Percentiles rank a stretch among this genome's conserved stretches.
Evolutionary conservation across 2,113 vertebrate species (phyloP).

Genomic region (Laticauda laticaudata): DNA sequence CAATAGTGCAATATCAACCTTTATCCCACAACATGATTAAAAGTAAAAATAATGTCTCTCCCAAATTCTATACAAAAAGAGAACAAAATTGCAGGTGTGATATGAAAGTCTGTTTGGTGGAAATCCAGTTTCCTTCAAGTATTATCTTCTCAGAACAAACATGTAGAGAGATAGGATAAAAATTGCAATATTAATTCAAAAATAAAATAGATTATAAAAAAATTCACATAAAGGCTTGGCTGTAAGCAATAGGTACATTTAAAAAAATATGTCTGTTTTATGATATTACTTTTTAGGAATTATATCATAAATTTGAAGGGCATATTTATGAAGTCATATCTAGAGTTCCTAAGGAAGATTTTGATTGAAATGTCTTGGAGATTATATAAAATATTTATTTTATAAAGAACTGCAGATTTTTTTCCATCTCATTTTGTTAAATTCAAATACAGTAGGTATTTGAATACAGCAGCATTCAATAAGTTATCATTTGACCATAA

Average conservation of each 20-base stretch:
- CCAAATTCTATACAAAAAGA: not conserved
- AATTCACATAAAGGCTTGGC: not conserved
- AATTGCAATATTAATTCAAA: not conserved
- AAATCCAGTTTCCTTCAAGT: not conserved
- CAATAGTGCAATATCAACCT: not conserved
- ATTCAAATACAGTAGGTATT: not conserved
- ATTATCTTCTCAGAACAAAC: not conserved
- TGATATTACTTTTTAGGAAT: not conserved
- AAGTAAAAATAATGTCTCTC: not conserved
- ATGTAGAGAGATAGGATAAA: not conserved
- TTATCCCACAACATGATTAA: not conserved
- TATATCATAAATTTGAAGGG: not conserved
- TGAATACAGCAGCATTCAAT: not conserved
- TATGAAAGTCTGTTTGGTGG: not conserved
- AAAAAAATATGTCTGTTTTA: not conserved
- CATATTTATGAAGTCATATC: not conserved
- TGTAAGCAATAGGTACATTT: not conserved
- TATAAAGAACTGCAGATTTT: not conserved
- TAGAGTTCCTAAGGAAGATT: not conserved
- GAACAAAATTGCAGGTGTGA: not conserved
- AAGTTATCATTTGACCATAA: not conserved
- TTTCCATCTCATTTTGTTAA: not conserved
- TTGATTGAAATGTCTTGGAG: not conserved
- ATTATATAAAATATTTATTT: not conserved
- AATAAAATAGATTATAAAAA: not conserved